Percentiles rank a stretch among this genome's conserved stretches.
phyloP scores from a whole-genome alignment of 2,797 vertebrate species.

The Lerista edwardsae region DNA sequence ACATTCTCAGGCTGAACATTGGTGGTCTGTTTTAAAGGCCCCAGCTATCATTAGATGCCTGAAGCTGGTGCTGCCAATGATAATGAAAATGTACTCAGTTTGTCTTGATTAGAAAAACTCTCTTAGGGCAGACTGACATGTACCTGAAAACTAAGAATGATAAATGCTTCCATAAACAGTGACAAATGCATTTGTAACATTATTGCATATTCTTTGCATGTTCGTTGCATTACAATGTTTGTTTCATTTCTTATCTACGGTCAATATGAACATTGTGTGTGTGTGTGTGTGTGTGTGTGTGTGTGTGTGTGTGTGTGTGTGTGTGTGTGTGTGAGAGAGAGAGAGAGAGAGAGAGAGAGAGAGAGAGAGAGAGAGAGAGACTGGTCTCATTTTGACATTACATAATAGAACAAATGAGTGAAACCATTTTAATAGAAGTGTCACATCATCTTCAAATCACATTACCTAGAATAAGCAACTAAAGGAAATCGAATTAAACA shows the following conservation, averaged over 20 bases:
- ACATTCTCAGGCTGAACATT: no score
- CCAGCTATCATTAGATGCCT: neutral
- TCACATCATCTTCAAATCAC: slow-evolving; percentile 63
- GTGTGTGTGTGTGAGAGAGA: neutral
- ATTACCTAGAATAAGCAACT: slow-evolving; percentile 62
- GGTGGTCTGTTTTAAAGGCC: neutral
- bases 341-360: neutral
- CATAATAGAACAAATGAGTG: slow-evolving; percentile 38
- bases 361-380: slow-evolving; percentile 8
- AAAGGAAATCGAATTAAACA: slow-evolving; percentile 56
- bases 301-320: no score
- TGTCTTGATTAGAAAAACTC: slow-evolving; percentile 36
- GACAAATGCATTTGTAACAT: slow-evolving; percentile 55
- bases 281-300: no score
- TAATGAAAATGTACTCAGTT: slow-evolving; percentile 33
- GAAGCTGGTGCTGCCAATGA: neutral
- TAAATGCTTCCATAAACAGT: slow-evolving; percentile 53
- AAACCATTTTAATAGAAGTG: slow-evolving; percentile 57
- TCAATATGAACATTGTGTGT: neutral
- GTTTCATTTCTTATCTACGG: slow-evolving; percentile 57
- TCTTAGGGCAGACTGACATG: slow-evolving; percentile 40
- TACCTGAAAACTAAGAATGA: slow-evolving; percentile 24
- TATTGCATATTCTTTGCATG: slow-evolving; percentile 9
- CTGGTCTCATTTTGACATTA: slow-evolving; percentile 52
- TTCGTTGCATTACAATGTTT: slow-evolving; percentile 39